phyloP scores from a whole-genome alignment of 1,140 invertebrate genomes.

The Drosophila obscura region DNA sequence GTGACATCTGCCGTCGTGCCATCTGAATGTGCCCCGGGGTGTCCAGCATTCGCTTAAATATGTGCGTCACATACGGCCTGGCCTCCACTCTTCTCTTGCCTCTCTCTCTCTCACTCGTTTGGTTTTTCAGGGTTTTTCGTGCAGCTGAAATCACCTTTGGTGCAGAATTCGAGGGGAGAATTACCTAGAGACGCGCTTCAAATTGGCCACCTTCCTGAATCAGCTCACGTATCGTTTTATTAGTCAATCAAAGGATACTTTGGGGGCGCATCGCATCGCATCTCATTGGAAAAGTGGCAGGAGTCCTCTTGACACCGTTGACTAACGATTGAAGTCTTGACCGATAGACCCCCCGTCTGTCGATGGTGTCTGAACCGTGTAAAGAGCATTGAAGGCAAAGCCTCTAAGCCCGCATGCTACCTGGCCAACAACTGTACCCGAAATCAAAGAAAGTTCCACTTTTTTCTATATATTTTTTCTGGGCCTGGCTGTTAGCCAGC shows the following conservation, averaged over 20 bases:
- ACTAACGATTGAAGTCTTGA: too few relatives aligned
- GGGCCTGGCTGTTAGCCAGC: too few relatives aligned
- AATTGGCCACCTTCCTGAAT: conserved; percentile 52
- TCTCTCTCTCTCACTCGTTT: background rate
- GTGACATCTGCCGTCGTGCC: conserved; percentile 62
- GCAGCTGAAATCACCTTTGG: conserved; percentile 63
- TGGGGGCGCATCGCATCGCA: conserved; percentile 66
- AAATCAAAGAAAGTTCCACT: too few relatives aligned
- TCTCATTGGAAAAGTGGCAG: conserved; percentile 20
- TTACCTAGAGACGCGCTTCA: conserved; percentile 68
- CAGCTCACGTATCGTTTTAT: conserved; percentile 78
- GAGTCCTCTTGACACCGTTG: background rate
- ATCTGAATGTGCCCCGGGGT: conserved; percentile 32
- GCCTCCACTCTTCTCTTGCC: background rate
- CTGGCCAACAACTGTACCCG: too few relatives aligned
- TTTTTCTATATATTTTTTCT: too few relatives aligned
- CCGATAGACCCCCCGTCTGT: too few relatives aligned
- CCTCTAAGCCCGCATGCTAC: too few relatives aligned
- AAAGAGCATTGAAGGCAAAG: too few relatives aligned
- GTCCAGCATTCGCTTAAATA: conserved; percentile 62
- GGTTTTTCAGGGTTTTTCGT: too few relatives aligned
- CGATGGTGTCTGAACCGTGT: too few relatives aligned
- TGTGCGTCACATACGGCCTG: conserved; percentile 74
- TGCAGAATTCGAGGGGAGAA: conserved; percentile 47
- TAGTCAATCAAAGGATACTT: conserved; percentile 79